Conservation (phyloP, 2,113 vertebrate genomes). For the Rhadina sibilatrix region DNA sequence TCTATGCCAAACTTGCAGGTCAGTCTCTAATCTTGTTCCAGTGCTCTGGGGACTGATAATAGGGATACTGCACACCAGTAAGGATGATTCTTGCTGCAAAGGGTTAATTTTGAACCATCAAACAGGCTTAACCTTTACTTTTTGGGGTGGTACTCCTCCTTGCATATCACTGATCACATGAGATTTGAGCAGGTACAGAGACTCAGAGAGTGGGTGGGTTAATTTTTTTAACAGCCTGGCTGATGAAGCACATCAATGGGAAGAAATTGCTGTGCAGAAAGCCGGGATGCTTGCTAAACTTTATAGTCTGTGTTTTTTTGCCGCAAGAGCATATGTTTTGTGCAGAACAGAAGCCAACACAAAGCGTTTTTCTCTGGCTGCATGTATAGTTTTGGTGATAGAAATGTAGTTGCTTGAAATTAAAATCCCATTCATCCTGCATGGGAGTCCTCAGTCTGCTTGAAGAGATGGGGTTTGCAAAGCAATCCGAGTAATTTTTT, state of each 20-base stretch:
- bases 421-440: background rate
- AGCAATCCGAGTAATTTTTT: background rate
- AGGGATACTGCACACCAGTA: background rate
- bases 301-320: background rate
- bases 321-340: background rate
- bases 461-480: background rate
- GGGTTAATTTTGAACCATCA: background rate
- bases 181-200: background rate
- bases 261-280: background rate
- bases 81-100: background rate
- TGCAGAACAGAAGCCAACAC: constrained; percentile 2
- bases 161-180: background rate
- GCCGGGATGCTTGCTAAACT: background rate
- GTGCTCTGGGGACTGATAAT: background rate
- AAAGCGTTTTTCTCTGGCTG: background rate
- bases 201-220: background rate
- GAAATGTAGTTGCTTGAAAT: background rate
- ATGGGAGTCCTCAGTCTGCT: fast-evolving
- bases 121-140: background rate
- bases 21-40: background rate
- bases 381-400: background rate
- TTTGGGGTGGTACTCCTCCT: fast-evolving
- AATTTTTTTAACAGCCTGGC: background rate
- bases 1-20: background rate
- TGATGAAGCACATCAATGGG: background rate